These are phyloP conservation scores for Drosophila sordidula DNA, from an alignment of 2,888 invertebrate genomes.

Conservation along the genomic window DNA sequence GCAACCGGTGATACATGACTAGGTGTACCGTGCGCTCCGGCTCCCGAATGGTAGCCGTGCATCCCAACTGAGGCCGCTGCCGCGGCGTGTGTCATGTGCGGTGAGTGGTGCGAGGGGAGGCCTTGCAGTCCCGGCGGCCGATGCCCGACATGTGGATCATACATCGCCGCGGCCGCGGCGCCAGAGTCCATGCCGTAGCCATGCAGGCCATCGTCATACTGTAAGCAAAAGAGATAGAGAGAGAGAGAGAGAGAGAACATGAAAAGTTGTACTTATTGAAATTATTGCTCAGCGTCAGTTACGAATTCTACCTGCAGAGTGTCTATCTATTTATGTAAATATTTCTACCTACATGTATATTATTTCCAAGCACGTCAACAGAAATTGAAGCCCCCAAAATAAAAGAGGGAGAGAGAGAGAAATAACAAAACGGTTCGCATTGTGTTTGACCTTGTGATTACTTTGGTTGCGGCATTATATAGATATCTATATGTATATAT, in stretches of 20 bases:
- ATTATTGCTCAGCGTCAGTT: slow-evolving; percentile 33
- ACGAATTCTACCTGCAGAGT: slow-evolving; percentile 34
- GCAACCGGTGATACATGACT: slow-evolving; percentile 93
- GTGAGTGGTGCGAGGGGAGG: slow-evolving; percentile 91
- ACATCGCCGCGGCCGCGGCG: slow-evolving; percentile 88
- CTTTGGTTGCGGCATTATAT: slow-evolving; percentile 68
- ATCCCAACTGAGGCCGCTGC: slow-evolving; percentile 87
- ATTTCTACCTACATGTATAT: slow-evolving; percentile 16
- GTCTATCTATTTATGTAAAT: slow-evolving; percentile 6
- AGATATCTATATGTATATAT: slow-evolving; percentile 27
- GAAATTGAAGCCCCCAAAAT: slow-evolving; percentile 42
- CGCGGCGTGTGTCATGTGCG: slow-evolving; percentile 91
- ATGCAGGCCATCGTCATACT: slow-evolving; percentile 98
- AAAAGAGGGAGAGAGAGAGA: slow-evolving; percentile 9
- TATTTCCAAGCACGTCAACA: slow-evolving; percentile 59
- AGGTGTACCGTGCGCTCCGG: slow-evolving; percentile 86
- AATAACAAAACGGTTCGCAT: slow-evolving; percentile 49
- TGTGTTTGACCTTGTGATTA: slow-evolving; percentile 80
- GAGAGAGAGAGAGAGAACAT: not conserved
- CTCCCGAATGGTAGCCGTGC: slow-evolving; percentile 87
- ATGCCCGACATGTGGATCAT: slow-evolving; percentile 91
- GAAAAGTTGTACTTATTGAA: slow-evolving; percentile 3
- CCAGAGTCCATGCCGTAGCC: slow-evolving; percentile 92
- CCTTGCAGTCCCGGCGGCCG: slow-evolving; percentile 87
- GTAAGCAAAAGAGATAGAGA: slow-evolving; percentile 61